phyloP scores from a whole-genome alignment of 2,888 invertebrate species.

The Arge pagana region DNA sequence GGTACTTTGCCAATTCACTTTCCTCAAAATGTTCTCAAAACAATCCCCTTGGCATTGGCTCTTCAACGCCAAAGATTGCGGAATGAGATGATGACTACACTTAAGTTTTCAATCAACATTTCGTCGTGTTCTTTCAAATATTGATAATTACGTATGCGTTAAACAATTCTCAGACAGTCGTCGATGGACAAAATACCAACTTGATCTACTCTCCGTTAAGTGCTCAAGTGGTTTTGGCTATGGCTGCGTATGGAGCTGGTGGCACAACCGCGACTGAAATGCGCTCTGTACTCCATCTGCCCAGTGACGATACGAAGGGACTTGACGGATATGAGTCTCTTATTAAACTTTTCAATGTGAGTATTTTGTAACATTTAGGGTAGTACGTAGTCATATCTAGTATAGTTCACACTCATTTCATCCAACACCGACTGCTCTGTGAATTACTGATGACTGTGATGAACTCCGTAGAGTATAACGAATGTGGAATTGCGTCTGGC shows the following conservation, averaged over 20 bases:
- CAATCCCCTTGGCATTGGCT: too few species aligned
- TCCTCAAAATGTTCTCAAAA: too few species aligned
- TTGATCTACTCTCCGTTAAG: conserved; percentile 52
- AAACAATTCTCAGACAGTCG: conserved; percentile 35
- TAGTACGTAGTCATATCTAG: too few species aligned
- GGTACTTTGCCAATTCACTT: too few species aligned
- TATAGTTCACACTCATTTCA: background rate
- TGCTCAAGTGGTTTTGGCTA: conserved; percentile 46
- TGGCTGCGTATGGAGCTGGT: conserved; percentile 46
- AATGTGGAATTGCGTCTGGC: conserved; percentile 70
- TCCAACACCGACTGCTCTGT: background rate
- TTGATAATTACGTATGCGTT: too few species aligned
- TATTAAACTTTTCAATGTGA: conserved; percentile 41
- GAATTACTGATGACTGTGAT: background rate
- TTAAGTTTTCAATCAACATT: too few species aligned
- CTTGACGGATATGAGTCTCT: conserved; percentile 38
- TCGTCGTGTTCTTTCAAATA: too few species aligned
- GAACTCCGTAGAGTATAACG: conserved; percentile 47
- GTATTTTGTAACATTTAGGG: conserved; percentile 3
- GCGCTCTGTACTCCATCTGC: conserved; percentile 37
- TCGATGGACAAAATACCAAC: conserved; percentile 33
- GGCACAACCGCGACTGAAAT: conserved; percentile 44
- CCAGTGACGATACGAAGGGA: conserved; percentile 31
- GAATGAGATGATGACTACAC: too few species aligned
- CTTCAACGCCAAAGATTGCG: too few species aligned